These are phyloP conservation scores for Hydrophis major DNA, from an alignment of 2,797 vertebrate species.

Conservation along the genomic window DNA sequence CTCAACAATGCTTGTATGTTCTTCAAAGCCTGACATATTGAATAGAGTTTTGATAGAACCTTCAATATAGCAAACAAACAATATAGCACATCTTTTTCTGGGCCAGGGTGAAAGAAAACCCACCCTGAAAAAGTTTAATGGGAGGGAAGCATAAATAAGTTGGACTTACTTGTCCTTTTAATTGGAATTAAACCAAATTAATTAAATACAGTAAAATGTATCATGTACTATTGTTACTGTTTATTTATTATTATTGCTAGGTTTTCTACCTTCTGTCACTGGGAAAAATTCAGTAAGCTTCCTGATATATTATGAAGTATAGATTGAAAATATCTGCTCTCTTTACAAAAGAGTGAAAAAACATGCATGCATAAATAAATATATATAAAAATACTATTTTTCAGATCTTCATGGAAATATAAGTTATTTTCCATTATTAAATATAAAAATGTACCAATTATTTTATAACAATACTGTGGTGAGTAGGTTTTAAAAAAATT, in stretches of 20 bases:
- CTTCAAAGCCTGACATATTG: neutral
- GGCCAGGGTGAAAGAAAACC: neutral
- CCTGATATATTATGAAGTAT: neutral
- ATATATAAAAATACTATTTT: neutral
- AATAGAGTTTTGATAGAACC: neutral
- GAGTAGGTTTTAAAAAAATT: constrained; percentile 38
- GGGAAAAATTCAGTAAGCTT: neutral
- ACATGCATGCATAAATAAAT: neutral
- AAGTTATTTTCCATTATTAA: constrained; percentile 3
- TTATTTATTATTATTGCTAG: neutral
- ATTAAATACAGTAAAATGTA: neutral
- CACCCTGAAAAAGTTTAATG: neutral
- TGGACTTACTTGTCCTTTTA: neutral
- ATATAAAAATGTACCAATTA: constrained; percentile 32
- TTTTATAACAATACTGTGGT: constrained; percentile 35
- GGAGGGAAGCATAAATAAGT: neutral
- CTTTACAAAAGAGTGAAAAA: neutral
- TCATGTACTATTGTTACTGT: neutral
- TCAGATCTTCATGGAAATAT: constrained; percentile 35
- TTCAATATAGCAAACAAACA: neutral
- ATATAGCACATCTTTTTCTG: neutral
- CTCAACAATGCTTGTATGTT: neutral
- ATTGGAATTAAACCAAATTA: neutral
- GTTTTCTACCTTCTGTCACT: neutral
- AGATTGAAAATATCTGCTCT: neutral